Evolutionary conservation across 1,140 invertebrate genomes (phyloP).

Genomic region (Melipona quadrifasciata): DNA sequence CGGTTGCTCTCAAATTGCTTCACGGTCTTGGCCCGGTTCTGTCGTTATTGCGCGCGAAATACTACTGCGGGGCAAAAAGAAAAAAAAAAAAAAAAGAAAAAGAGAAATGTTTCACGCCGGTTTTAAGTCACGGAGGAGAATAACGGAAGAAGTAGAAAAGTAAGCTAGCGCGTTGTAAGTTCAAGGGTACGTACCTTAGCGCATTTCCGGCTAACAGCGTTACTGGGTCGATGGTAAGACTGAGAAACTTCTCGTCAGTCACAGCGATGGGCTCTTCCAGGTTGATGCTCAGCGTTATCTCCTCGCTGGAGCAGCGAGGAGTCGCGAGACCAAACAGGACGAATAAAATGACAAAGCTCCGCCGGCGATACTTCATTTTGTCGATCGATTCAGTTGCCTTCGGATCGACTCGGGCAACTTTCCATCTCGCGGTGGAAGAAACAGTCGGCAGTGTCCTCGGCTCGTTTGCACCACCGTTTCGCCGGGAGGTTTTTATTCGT

Average conservation of each 20-base stretch:
- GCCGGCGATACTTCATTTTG: slow-evolving; percentile 30
- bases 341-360: neutral
- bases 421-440: slow-evolving; percentile 5
- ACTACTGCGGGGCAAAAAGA: too few species aligned
- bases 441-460: neutral
- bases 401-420: neutral
- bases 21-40: neutral
- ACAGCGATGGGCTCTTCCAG: slow-evolving; percentile 80
- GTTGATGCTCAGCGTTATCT: slow-evolving; percentile 74
- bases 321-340: neutral
- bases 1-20: slow-evolving; percentile 29
- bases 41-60: neutral
- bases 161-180: neutral
- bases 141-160: neutral
- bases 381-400: neutral
- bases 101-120: neutral
- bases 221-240: slow-evolving; percentile 84
- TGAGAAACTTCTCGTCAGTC: slow-evolving; percentile 85
- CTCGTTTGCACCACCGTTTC: slow-evolving; percentile 15
- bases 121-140: neutral
- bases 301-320: slow-evolving; percentile 44
- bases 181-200: slow-evolving; percentile 77
- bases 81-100: too few species aligned
- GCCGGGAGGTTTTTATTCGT: slow-evolving; percentile 15
- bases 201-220: slow-evolving; percentile 73